Evolutionary conservation across 2,113 vertebrate genomes (phyloP).

Genomic region (Rhipidura dahli): DNA sequence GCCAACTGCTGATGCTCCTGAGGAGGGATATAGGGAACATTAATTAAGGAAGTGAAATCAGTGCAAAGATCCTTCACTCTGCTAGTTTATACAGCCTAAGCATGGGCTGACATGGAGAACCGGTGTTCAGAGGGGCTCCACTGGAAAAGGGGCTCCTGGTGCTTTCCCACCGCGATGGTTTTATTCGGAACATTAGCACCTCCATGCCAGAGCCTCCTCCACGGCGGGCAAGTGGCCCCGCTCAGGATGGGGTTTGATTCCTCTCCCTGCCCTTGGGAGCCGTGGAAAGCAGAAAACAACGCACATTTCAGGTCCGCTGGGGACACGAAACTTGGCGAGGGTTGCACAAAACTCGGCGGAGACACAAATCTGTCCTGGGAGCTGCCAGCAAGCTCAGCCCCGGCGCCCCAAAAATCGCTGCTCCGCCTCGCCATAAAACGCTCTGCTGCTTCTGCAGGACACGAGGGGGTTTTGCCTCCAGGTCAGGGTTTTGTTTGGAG

Average conservation of each 20-base stretch:
- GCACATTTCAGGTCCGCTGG: not conserved
- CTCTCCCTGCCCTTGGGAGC: not conserved
- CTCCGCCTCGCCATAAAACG: fast-evolving
- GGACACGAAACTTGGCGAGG: not conserved
- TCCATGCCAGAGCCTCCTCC: not conserved
- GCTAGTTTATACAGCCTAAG: not conserved
- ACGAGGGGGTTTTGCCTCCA: not conserved
- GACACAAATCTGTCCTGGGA: not conserved
- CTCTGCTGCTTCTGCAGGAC: not conserved
- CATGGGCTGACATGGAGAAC: not conserved
- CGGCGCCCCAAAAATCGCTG: not conserved
- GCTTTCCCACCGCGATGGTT: not conserved
- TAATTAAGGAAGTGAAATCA: not conserved
- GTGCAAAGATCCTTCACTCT: not conserved
- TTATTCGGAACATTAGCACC: constrained; percentile 2
- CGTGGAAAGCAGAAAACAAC: not conserved
- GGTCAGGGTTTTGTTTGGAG: not conserved
- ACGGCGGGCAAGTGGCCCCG: fast-evolving
- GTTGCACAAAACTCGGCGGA: not conserved
- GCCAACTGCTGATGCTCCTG: not conserved
- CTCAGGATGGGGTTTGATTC: not conserved
- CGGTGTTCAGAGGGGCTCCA: not conserved
- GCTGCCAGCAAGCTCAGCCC: not conserved
- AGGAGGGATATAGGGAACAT: not conserved
- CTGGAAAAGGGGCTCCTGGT: not conserved